Conservation (phyloP, 64 coral and sea anemone genomes). For the Montipora sp. region DNA sequence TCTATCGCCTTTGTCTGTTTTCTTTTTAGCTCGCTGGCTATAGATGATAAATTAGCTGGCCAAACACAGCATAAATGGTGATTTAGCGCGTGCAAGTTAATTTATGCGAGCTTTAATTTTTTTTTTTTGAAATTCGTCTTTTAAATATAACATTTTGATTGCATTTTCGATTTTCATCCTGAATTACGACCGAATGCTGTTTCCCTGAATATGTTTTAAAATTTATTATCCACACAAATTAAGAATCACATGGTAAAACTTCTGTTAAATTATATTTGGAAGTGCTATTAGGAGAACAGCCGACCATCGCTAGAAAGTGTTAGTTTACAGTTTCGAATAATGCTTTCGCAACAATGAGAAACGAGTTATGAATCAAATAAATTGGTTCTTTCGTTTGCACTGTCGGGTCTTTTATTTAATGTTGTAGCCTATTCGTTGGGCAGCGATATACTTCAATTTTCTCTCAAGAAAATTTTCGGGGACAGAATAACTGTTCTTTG, state of each 20-base stretch:
- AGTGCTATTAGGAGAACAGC: neutral
- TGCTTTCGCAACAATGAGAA: neutral
- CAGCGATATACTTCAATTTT: conserved; percentile 8
- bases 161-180: too few relatives aligned
- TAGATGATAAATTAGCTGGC: conserved; percentile 41
- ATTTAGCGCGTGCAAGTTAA: conserved; percentile 5
- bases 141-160: too few relatives aligned
- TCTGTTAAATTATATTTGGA: neutral
- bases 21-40: conserved; percentile 13
- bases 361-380: neutral
- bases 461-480: neutral
- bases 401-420: neutral
- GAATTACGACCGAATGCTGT: conserved; percentile 18
- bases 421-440: neutral
- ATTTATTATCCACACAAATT: conserved; percentile 51
- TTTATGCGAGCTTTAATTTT: neutral
- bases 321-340: neutral
- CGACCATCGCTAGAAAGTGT: neutral
- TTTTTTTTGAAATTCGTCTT: neutral
- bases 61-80: conserved; percentile 32
- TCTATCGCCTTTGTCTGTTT: conserved; percentile 28
- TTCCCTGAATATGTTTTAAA: conserved; percentile 15
- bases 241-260: conserved; percentile 32
- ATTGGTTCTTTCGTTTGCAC: neutral
- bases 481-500: conserved; percentile 15